Base-by-base conservation (phyloP, 1,140 invertebrate genomes). In the Drosophila kepulauana region DNA sequence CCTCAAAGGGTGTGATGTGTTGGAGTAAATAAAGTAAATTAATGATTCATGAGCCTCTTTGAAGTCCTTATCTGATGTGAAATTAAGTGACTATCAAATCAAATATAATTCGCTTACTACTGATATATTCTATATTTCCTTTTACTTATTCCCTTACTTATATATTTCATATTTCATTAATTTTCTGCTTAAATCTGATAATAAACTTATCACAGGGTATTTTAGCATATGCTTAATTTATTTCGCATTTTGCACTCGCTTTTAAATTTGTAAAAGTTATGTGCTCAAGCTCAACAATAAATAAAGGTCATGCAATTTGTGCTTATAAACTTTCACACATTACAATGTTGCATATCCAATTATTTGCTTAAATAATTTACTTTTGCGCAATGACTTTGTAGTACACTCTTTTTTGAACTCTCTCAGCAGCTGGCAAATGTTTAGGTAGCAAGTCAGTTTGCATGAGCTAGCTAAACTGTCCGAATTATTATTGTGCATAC, bases 401-500 rank as follows among this genome's bases (percentile, higher is more conserved):
- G 7, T 16, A 6, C 20, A 6, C 20, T 16, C 38, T 46, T 35
- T 25, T 20, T 2, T 16, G 16, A 20, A 20, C 16, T 20, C 16
- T 20, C 16, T 20, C 16, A 20, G 25, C 16, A 16, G 41, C 46
- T n/a, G 35, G 10, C 8, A 33, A 57, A 52, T 57, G 56, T 62
- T 68, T 57, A 54, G 33, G 51, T 62, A 54, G 33, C 46, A 49
- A 54, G 49, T 74, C 57, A 52, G 59, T 72, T 75, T 84, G 81
- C 81, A 78, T 84, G 77, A 78, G 75, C 75, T 64, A 78, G 75
- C 78, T 64, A 78, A 78, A 68, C 63, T 45, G 46, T 62, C 56
- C 78, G 81, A 88, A 89, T 79, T 88, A 89, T 89, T 85, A 73
- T 52, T 52, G 8, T 11, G 35, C 35, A 25, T 38, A 38, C 35